Conservation (phyloP, 2,797 vertebrate species). For the Emys orbicularis region DNA sequence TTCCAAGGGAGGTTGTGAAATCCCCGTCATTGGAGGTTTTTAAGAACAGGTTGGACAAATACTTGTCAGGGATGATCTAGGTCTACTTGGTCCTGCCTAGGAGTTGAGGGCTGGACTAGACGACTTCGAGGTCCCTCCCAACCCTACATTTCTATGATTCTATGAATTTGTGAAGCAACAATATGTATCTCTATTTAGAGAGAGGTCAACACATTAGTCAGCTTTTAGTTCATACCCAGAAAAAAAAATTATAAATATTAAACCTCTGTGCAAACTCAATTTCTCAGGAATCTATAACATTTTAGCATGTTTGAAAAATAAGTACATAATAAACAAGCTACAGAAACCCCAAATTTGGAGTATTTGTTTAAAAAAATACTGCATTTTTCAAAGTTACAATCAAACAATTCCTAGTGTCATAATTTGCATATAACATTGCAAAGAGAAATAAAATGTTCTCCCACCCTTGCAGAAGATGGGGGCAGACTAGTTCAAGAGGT, state of each 20-base stretch:
- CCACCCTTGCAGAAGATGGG: accelerated
- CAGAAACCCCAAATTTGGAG: neutral
- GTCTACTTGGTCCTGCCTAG: too few species aligned
- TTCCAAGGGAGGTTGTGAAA: neutral
- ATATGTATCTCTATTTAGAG: neutral
- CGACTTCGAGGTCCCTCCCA: too few species aligned
- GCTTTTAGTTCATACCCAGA: neutral
- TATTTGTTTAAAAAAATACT: neutral
- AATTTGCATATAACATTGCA: neutral
- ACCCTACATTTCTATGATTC: too few species aligned
- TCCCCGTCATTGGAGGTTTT: neutral
- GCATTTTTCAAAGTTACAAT: neutral
- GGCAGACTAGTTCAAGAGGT: neutral
- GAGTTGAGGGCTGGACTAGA: too few species aligned
- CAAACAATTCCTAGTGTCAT: neutral
- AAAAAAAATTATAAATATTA: neutral
- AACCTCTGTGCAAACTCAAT: neutral
- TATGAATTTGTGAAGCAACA: neutral
- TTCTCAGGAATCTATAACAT: neutral
- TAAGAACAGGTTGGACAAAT: neutral
- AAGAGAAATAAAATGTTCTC: neutral
- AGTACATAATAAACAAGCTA: neutral
- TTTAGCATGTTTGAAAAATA: neutral
- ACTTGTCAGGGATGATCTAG: too few species aligned
- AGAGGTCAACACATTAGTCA: neutral